These are phyloP conservation scores for Hemicordylus capensis DNA, from an alignment of 2,113 vertebrate genomes.

Conservation along the genomic window DNA sequence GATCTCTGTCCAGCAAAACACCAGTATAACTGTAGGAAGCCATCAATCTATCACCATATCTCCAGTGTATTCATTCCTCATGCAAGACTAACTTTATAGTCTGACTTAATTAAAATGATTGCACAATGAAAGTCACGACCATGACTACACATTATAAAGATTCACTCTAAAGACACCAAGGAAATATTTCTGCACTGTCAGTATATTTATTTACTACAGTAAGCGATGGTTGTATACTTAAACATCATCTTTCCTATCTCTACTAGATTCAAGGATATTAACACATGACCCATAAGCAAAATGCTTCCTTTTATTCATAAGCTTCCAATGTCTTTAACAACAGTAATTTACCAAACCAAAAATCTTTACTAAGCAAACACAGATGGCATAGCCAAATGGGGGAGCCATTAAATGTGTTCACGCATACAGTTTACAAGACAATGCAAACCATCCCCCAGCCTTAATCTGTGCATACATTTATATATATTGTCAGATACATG, in stretches of 20 bases:
- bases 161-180: constrained; percentile 41
- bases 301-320: constrained; percentile 7
- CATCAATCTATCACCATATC: constrained; percentile 65
- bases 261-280: background rate
- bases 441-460: constrained; percentile 50
- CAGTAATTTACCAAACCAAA: constrained; percentile 47
- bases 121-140: constrained; percentile 67
- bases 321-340: constrained; percentile 24
- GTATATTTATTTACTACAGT: constrained; percentile 32
- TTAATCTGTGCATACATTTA: constrained; percentile 39
- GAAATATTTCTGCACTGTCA: constrained; percentile 25
- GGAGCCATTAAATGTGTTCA: constrained; percentile 56
- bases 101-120: constrained; percentile 78
- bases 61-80: constrained; percentile 63
- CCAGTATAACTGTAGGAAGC: constrained; percentile 36
- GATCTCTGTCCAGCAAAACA: constrained; percentile 61
- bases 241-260: background rate
- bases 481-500: constrained; percentile 26
- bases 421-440: constrained; percentile 56
- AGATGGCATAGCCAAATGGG: constrained; percentile 64
- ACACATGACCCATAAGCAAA: background rate
- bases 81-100: constrained; percentile 71
- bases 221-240: constrained; percentile 9
- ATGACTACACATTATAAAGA: constrained; percentile 49
- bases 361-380: constrained; percentile 53